phyloP scores from a whole-genome alignment of 2,113 vertebrate genomes.

The Erythrocercus mccallii region DNA sequence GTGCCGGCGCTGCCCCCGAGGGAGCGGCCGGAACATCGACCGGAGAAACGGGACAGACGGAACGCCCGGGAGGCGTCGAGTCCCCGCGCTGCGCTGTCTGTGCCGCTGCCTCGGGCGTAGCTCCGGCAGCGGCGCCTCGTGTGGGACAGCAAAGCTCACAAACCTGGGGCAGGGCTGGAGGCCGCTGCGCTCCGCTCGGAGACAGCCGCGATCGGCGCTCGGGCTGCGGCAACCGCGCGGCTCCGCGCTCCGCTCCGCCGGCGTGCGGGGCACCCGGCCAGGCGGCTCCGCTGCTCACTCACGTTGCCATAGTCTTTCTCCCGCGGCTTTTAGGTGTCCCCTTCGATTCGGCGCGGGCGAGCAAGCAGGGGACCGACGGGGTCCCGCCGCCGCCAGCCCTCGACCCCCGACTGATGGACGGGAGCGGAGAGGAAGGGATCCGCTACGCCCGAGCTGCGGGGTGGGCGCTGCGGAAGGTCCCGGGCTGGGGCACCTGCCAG shows the following conservation, averaged over 20 bases:
- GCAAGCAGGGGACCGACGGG: background rate
- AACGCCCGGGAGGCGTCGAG: too few species aligned
- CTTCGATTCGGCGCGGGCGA: background rate
- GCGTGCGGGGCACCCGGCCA: background rate
- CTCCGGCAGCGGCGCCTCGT: background rate
- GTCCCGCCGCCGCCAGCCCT: background rate
- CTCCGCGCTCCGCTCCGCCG: background rate
- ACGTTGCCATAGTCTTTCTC: constrained; percentile 18
- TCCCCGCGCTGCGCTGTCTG: background rate
- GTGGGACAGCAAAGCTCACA: background rate
- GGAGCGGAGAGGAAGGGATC: background rate
- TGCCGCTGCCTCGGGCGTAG: background rate
- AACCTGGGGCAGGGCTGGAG: constrained; percentile 28
- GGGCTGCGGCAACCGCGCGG: background rate
- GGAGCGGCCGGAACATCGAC: background rate
- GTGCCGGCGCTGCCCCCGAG: background rate
- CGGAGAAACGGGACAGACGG: too few species aligned
- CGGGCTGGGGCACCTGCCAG: background rate
- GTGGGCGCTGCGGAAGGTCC: background rate
- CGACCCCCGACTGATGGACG: background rate
- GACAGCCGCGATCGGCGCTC: background rate
- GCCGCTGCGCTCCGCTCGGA: background rate
- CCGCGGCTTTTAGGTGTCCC: background rate
- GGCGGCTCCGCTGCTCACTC: background rate
- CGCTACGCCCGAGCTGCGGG: background rate